Percentiles rank a stretch among this genome's conserved stretches.
These are phyloP conservation scores for Cryptosula pallasiana DNA, from an alignment of 2,888 invertebrate genomes.

Conservation along the genomic window DNA sequence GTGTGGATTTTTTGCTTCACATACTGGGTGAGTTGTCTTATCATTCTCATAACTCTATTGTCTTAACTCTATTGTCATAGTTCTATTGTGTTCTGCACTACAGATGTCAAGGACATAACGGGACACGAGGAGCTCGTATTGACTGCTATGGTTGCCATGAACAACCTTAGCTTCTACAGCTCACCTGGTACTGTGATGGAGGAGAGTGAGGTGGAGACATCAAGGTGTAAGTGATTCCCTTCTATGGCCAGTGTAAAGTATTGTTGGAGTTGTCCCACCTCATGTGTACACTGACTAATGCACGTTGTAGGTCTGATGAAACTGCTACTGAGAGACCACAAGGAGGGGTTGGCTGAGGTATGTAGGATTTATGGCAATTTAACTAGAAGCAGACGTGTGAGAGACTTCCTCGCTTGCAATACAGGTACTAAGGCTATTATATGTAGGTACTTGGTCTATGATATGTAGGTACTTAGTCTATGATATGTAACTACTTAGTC, in stretches of 20 bases:
- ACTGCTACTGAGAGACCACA: slow-evolving; percentile 46
- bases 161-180: slow-evolving; percentile 64
- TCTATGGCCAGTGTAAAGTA: too few species aligned
- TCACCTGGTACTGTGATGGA: slow-evolving; percentile 10
- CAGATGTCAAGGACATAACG: slow-evolving; percentile 41
- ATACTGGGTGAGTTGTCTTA: slow-evolving; percentile 41
- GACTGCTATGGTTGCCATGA: slow-evolving; percentile 73
- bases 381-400: slow-evolving; percentile 65
- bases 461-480: too few species aligned
- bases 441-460: too few species aligned
- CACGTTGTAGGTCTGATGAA: slow-evolving; percentile 44
- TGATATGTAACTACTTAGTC: too few species aligned
- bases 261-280: too few species aligned
- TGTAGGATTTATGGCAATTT: slow-evolving; percentile 77
- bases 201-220: not conserved
- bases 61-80: not conserved
- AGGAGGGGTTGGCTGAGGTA: slow-evolving; percentile 64
- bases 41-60: not conserved
- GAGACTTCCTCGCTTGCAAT: slow-evolving; percentile 64
- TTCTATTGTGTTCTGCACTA: not conserved
- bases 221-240: not conserved
- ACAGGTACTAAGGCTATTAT: too few species aligned
- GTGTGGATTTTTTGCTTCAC: slow-evolving; percentile 47
- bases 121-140: slow-evolving; percentile 66
- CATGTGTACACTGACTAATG: too few species aligned